Percentiles rank a stretch among this genome's conserved stretches.
These are phyloP conservation scores for Coptotermes formosanus DNA, from an alignment of 1,140 invertebrate genomes.

Conservation along the genomic window DNA sequence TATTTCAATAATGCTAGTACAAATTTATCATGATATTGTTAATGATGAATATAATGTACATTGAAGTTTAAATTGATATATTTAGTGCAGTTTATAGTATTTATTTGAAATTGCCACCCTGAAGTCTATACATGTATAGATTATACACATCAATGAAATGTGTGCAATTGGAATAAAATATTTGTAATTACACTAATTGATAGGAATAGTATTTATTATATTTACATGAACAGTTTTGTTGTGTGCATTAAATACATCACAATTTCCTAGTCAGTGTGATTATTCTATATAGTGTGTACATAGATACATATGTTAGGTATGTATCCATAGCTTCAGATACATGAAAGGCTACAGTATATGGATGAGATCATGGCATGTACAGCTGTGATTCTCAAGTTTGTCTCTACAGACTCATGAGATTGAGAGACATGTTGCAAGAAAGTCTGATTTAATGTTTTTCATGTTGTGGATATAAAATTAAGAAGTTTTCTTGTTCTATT, in stretches of 20 bases:
- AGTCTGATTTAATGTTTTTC: not conserved
- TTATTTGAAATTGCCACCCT: not conserved
- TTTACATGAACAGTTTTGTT: not conserved
- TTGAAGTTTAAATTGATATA: not conserved
- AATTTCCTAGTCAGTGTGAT: not conserved
- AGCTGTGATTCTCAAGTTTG: not conserved
- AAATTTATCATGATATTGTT: not conserved
- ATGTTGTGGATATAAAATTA: not conserved
- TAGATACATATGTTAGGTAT: not conserved
- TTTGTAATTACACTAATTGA: not conserved
- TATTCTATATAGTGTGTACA: not conserved
- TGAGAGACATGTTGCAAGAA: not conserved
- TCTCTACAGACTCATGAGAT: not conserved
- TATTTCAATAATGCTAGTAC: not conserved
- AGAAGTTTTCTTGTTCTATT: not conserved
- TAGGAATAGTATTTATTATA: not conserved
- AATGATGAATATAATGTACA: not conserved
- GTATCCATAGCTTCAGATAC: not conserved
- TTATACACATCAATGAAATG: not conserved
- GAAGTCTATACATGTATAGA: not conserved
- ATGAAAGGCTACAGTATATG: not conserved
- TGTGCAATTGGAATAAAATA: not conserved
- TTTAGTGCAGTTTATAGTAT: not conserved
- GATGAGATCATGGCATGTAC: not conserved
- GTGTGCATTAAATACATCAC: not conserved